Evolutionary conservation across 2,888 invertebrate genomes (phyloP).

Genomic region (Boloria selene): DNA sequence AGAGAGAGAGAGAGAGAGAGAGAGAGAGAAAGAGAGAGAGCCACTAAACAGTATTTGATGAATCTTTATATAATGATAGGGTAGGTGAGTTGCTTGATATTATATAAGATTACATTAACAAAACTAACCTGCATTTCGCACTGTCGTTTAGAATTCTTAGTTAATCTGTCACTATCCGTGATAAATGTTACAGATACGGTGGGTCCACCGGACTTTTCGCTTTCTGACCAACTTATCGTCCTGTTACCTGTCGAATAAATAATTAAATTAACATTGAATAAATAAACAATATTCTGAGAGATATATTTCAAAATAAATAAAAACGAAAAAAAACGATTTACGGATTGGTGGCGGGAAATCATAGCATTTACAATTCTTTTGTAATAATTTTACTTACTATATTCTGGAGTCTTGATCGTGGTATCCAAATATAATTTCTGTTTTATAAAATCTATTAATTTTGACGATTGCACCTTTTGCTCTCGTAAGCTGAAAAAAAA

Average conservation of each 20-base stretch:
- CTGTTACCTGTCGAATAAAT: constrained; percentile 43
- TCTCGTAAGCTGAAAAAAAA: constrained; percentile 39
- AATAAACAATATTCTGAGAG: too few relatives aligned
- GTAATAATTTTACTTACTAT: constrained; percentile 34
- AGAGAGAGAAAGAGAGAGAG: too few relatives aligned
- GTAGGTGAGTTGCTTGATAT: too few relatives aligned
- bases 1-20: too few relatives aligned
- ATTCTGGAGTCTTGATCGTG: constrained; percentile 38
- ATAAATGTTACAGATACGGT: constrained; percentile 85
- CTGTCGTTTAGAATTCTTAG: constrained; percentile 84
- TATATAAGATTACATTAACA: too few relatives aligned
- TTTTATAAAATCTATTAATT: constrained; percentile 87
- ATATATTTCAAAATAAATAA: too few relatives aligned
- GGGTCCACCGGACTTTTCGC: constrained; percentile 67
- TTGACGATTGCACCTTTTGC: constrained; percentile 69
- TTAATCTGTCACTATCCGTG: constrained; percentile 84
- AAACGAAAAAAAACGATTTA: not conserved
- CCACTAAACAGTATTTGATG: too few relatives aligned
- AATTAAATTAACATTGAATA: too few relatives aligned
- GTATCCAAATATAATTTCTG: constrained; percentile 79
- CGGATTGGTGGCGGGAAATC: too few relatives aligned
- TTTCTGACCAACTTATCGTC: constrained; percentile 59
- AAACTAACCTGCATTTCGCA: constrained; percentile 86
- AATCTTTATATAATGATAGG: too few relatives aligned
- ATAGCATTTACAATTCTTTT: not conserved